Evolutionary conservation across 92 coral and sea anemone genomes (phyloP).

Genomic region (Chrysogorgia sp.): DNA sequence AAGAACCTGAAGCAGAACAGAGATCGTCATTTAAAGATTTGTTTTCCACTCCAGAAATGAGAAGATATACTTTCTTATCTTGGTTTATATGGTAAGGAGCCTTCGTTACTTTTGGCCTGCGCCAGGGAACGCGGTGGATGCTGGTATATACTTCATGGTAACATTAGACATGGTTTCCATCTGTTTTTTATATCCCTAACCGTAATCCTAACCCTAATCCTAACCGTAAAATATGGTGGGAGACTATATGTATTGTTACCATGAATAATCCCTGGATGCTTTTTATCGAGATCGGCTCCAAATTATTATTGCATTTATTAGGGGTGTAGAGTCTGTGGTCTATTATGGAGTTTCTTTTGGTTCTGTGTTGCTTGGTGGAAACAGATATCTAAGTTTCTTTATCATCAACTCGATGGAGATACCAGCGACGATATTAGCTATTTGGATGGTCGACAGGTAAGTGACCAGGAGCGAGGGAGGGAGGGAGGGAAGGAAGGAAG

Average conservation of each 20-base stretch:
- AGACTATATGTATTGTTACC: too few relatives aligned
- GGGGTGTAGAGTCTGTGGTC: constrained; percentile 26
- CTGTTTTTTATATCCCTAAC: too few relatives aligned
- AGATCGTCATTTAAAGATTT: constrained; percentile 61
- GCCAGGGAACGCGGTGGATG: too few relatives aligned
- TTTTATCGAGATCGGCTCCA: neutral
- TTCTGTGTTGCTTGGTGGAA: constrained; percentile 36
- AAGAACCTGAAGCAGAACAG: constrained; percentile 43
- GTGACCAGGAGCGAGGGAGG: too few relatives aligned
- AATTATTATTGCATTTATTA: neutral
- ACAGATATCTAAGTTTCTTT: constrained; percentile 22
- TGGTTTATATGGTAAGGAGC: constrained; percentile 72
- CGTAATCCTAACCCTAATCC: too few relatives aligned
- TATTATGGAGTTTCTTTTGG: constrained; percentile 24
- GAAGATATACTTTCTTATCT: constrained; percentile 60
- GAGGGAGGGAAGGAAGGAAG: too few relatives aligned
- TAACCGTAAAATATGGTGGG: too few relatives aligned
- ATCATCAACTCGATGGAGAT: constrained; percentile 29
- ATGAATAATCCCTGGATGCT: too few relatives aligned
- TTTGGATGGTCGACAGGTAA: constrained; percentile 27
- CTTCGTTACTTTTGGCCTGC: too few relatives aligned
- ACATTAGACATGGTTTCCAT: too few relatives aligned
- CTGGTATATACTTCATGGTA: too few relatives aligned
- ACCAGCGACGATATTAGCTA: constrained; percentile 20
- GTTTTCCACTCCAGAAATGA: constrained; percentile 66